Evolutionary conservation across 2,113 vertebrate species (phyloP), one percentile per base, ranked within the genome.

Genomic region (Lagopus muta): DNA sequence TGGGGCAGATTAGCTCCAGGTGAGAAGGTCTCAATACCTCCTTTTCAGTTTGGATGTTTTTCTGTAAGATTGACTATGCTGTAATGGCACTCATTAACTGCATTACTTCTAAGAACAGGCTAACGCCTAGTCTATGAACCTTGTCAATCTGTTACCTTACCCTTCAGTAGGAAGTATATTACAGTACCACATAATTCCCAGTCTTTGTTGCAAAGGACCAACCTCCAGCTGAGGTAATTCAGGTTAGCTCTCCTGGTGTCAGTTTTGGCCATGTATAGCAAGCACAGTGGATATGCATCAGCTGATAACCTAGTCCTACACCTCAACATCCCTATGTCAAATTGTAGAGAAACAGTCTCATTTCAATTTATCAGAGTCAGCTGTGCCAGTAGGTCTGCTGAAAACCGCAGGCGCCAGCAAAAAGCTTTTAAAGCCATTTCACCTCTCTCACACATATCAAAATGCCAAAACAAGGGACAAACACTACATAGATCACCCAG

Each of bases 351-450:
- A 91, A 87, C 4, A 40, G 73, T 10, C 79, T 86, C 75, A 71
- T 38, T 95, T 88, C 92, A 38, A 71, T 89, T 89, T 89, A 62
- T 93, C 93, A 61, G 20, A 16, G 43, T 67, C 71, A 82, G 84
- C 91, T 88, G 60, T 85, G 65, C 82, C 57, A 72, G 62, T 74
- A 67, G 60, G 40, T 91, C 89, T 92, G 95, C 88, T 96, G 78
- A 87, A 95, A 97, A 95, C 95, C 65, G 4, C 85, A 96, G 81
- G 89, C 77, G 92, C 96, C 96, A 96, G 86, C 89, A 92, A 47
- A 86, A 97, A 95, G 86, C 82, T 96, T 96, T 96, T 92, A 93
- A 95, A 97, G 92, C 78, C 81, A 90, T 97, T 96, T 96, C 95
- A 81, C 91, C 94, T 96, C 95, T 96, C 94, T 96, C 92, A 92